Evolutionary conservation across 2,113 vertebrate genomes (phyloP).

Genomic region (Channa maculata): DNA sequence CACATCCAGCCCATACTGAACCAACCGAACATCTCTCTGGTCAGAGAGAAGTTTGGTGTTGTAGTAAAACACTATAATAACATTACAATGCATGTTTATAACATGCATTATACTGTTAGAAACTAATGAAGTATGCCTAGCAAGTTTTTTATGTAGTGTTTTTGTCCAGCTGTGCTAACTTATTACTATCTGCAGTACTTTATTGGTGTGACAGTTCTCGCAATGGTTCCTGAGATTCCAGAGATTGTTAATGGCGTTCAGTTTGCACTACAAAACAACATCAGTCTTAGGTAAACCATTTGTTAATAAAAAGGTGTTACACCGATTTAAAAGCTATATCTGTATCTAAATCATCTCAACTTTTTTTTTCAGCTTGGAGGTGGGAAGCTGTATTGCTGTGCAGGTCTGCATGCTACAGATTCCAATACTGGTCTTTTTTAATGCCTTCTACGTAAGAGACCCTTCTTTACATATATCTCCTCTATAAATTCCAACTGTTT

Average conservation of each 20-base stretch:
- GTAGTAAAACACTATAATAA: too few species aligned
- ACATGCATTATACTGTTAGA: too few species aligned
- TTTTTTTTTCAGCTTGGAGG: conserved; percentile 85
- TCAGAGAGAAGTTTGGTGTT: conserved; percentile 13
- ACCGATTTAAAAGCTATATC: not conserved
- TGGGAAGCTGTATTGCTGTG: conserved; percentile 90
- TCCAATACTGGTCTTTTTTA: conserved; percentile 90
- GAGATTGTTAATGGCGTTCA: conserved; percentile 93
- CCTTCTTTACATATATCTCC: conserved; percentile 15
- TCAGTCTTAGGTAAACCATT: conserved; percentile 87
- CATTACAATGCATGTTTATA: too few species aligned
- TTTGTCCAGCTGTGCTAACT: not conserved
- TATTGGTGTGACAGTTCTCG: conserved; percentile 88
- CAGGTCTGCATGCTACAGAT: conserved; percentile 96
- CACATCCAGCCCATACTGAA: conserved; percentile 90
- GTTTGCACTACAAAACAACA: conserved; percentile 92
- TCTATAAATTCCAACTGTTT: not conserved
- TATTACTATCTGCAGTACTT: conserved; percentile 84
- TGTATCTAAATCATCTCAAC: not conserved
- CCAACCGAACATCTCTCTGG: conserved; percentile 88
- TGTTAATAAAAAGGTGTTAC: not conserved
- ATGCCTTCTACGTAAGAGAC: conserved; percentile 88
- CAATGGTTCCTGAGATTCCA: conserved; percentile 90
- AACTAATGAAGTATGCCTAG: too few species aligned
- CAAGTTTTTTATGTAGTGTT: too few species aligned